Base-by-base conservation (phyloP, 2,797 vertebrate species). In the Discoglossus pictus region DNA sequence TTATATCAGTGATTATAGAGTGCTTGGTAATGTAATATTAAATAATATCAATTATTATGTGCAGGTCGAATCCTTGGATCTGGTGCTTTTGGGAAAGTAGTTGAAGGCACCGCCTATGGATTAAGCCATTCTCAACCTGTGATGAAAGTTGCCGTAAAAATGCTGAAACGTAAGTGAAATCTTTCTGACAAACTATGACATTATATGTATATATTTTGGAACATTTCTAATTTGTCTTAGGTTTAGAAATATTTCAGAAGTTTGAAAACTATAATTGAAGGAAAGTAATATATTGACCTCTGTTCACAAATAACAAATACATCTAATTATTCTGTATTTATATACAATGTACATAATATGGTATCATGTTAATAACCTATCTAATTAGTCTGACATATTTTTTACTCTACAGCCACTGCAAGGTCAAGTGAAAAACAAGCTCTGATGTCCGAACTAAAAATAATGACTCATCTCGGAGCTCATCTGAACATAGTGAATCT, bases 101-200 rank as follows among this genome's bases (percentile, higher is more conserved):
- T 99, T 2, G 97, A 99, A 80, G 97, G 96, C 50, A 98, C 95
- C 0, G 96, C 94, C 0, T 99, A 99, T 2, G 97, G 97, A 77
- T 79, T 99, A 63, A 98, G 95, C 73, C 92, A 91, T 44, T 99
- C 97, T 21, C 97, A 98, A 54, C 95, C 96, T 0, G 96, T 98
- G 68, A 99, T 98, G 95, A 99, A 99, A 83, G 97, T 99, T 60
- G 97, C 97, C 1, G 97, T 98, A 63, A 99, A 99, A 88, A 99
- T 99, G 97, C 83, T 99, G 39, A 99, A 99, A 89, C 94, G 97
- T 99, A 81, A 94, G 96, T 90, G 24, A 11, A 47, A 38, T 9
- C 18, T 27, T 35, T 51, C 23, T n/a, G n/a, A n/a, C n/a, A n/a
- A n/a, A n/a, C n/a, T n/a, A n/a, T n/a, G n/a, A n/a, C n/a, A n/a